Percentiles rank a stretch among this genome's conserved stretches.
Evolutionary conservation across 1,140 invertebrate genomes (phyloP).

Genomic region (Euglossa dilemma): DNA sequence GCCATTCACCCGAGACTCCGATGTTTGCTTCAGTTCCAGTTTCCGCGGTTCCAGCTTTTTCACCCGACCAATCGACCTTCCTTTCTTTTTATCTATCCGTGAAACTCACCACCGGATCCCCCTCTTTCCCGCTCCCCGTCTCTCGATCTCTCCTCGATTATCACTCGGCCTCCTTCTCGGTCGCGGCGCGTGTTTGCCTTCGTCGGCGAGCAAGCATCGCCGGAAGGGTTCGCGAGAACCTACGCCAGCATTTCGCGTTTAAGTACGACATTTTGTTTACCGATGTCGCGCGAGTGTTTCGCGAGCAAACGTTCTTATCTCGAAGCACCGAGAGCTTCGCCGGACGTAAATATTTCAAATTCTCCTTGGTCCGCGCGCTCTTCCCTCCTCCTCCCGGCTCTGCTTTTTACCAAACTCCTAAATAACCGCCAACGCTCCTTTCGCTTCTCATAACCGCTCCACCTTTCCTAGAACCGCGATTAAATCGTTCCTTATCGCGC

Average conservation of each 20-base stretch:
- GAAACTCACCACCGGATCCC: too few species aligned
- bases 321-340: slow-evolving; percentile 12
- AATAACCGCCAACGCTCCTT: slow-evolving; percentile 46
- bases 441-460: slow-evolving; percentile 26
- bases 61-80: too few species aligned
- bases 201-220: neutral
- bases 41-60: neutral
- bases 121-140: too few species aligned
- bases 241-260: neutral
- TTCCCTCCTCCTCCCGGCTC: neutral
- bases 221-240: neutral
- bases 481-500: neutral
- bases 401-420: slow-evolving; percentile 39
- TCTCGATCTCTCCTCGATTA: neutral
- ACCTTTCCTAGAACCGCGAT: slow-evolving; percentile 20
- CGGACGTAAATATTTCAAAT: slow-evolving; percentile 62
- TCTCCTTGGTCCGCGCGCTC: slow-evolving; percentile 19
- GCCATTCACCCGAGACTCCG: slow-evolving; percentile 21
- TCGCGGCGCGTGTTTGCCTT: neutral
- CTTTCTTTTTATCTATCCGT: neutral
- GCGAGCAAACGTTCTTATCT: slow-evolving; percentile 65
- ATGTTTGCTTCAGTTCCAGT: neutral
- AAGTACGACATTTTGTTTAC: slow-evolving; percentile 56
- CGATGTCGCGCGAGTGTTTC: slow-evolving; percentile 61
- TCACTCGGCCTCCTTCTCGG: neutral